Percentiles rank a stretch among this genome's conserved stretches.
Conservation (phyloP, 2,797 vertebrate genomes). For the Cynopterus sphinx region DNA sequence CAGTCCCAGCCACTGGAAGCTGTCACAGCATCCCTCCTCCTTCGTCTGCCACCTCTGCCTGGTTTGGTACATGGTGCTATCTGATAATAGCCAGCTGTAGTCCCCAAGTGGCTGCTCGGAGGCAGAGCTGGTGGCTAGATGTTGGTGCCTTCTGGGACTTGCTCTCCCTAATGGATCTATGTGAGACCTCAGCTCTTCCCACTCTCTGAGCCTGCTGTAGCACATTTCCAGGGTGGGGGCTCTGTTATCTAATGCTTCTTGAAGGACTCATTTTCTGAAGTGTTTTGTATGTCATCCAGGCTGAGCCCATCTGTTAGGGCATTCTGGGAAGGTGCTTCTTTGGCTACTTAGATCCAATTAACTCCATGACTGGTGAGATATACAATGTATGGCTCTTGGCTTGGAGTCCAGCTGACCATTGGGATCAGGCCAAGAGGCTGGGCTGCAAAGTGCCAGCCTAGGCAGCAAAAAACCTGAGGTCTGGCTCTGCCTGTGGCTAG, state of each 20-base stretch:
- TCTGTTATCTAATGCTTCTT: not conserved
- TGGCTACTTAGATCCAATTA: not conserved
- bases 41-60: not conserved
- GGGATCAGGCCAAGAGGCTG: not conserved
- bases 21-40: not conserved
- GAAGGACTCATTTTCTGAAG: not conserved
- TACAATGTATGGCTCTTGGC: not conserved
- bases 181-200: not conserved
- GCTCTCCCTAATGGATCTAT: not conserved
- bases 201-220: not conserved
- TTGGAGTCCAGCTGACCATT: not conserved
- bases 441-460: not conserved
- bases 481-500: not conserved
- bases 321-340: not conserved
- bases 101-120: not conserved
- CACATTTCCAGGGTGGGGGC: constrained; percentile 12
- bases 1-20: not conserved
- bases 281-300: not conserved
- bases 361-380: not conserved
- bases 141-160: not conserved
- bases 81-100: not conserved
- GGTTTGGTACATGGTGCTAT: not conserved
- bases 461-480: not conserved
- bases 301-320: not conserved
- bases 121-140: not conserved